Evolutionary conservation across 2,888 invertebrate genomes (phyloP).

Genomic region (Rhogogaster chlorosoma): DNA sequence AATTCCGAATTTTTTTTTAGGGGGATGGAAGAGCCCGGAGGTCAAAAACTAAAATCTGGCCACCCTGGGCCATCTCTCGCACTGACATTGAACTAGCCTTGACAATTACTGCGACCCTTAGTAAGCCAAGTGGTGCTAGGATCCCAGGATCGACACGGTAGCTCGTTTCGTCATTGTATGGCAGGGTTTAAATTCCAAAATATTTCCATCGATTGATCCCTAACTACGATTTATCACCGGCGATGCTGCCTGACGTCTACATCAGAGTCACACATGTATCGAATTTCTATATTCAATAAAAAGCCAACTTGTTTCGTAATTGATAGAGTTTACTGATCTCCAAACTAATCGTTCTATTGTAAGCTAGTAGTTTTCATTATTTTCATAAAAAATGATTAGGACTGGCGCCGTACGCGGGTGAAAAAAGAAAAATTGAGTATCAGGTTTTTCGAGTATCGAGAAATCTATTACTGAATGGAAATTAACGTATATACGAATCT

Average conservation of each 20-base stretch:
- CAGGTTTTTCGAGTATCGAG: neutral
- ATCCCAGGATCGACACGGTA: neutral
- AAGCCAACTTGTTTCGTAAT: neutral
- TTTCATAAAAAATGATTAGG: neutral
- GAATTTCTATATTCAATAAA: neutral
- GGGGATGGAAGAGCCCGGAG: neutral
- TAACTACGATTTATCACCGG: neutral
- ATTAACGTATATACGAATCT: slow-evolving; percentile 21
- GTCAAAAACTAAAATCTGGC: slow-evolving; percentile 54
- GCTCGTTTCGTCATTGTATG: slow-evolving; percentile 69
- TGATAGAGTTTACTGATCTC: neutral
- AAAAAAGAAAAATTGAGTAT: neutral
- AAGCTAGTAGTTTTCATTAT: neutral
- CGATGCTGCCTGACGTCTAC: neutral
- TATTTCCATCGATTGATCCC: slow-evolving; percentile 15
- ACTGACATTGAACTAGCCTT: slow-evolving; percentile 58
- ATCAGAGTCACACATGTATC: neutral
- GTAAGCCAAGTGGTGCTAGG: neutral
- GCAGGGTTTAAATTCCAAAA: slow-evolving; percentile 19
- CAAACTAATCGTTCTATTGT: neutral
- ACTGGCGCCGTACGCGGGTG: neutral
- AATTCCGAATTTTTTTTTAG: neutral
- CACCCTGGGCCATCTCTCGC: slow-evolving; percentile 63
- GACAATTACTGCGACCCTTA: slow-evolving; percentile 60
- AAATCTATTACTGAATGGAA: slow-evolving; percentile 4